A percentile compares a stretch with the other conserved stretches of the same genome.
Evolutionary conservation across 2,888 invertebrate genomes (phyloP).

Genomic region (Lordiphosa fenestrarum): DNA sequence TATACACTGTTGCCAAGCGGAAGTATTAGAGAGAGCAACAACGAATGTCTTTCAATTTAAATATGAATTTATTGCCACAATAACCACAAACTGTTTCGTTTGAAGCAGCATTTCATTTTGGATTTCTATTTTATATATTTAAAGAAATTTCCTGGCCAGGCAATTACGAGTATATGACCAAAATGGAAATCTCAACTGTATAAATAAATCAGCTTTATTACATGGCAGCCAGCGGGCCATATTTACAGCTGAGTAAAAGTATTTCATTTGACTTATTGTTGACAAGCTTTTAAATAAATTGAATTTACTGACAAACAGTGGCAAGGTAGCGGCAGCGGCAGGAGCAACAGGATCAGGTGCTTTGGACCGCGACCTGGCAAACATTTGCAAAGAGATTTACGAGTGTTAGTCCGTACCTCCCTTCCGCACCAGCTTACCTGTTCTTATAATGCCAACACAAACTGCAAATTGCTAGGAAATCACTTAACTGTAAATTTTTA

Average conservation of each 20-base stretch:
- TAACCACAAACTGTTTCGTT: slow-evolving; percentile 45
- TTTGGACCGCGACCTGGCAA: slow-evolving; percentile 31
- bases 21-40: slow-evolving; percentile 36
- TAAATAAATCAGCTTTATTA: slow-evolving; percentile 77
- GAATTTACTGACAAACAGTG: slow-evolving; percentile 64
- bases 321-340: slow-evolving; percentile 4
- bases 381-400: slow-evolving; percentile 61
- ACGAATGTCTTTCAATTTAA: slow-evolving; percentile 42
- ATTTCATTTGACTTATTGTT: slow-evolving; percentile 72
- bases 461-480: slow-evolving; percentile 76
- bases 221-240: slow-evolving; percentile 45
- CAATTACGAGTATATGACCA: slow-evolving; percentile 38
- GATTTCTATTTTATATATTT: slow-evolving; percentile 31
- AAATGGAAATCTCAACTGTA: slow-evolving; percentile 62
- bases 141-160: slow-evolving; percentile 24
- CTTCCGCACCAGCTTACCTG: slow-evolving; percentile 23
- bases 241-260: slow-evolving; percentile 49
- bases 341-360: slow-evolving; percentile 4
- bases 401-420: slow-evolving; percentile 24
- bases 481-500: slow-evolving; percentile 76
- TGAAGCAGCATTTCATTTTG: slow-evolving; percentile 32
- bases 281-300: slow-evolving; percentile 79
- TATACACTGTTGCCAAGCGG: slow-evolving; percentile 45
- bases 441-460: slow-evolving; percentile 52
- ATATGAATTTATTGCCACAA: slow-evolving; percentile 57